Evolutionary conservation across 2,113 vertebrate species (phyloP), one percentile per base, ranked within the genome.

Genomic region (Zapornia atra): DNA sequence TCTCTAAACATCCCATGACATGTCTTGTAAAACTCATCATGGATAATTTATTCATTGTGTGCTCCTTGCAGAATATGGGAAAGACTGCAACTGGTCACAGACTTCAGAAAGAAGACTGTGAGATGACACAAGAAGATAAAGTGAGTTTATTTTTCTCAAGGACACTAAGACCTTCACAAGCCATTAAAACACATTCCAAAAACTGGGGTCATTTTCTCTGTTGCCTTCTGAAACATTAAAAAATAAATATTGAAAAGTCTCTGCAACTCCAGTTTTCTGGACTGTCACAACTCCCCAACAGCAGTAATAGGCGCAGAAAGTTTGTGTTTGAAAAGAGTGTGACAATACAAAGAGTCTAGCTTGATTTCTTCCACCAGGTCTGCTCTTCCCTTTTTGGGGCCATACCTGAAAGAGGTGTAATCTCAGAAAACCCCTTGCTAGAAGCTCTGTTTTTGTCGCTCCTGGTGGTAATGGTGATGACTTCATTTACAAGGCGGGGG

Each of bases 121-220:
- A 83, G 71, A 96, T 77, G 78, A 90, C 73, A 92, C 31, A 81
- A 81, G n/a, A 86, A 83, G 92, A 96, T 79, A 94, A 94, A 92
- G 86, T 8, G 14, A 88, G 28, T 56, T 90, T 76, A 40, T 65
- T 86, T 88, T 90, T 92, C 89, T 95, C 65, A 94, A 90, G 86
- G 83, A 86, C 63, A 71, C 12, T 0, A 4, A 93, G 69, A 91
- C 83, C 80, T 94, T 87, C 70, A 94, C 31, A 82, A 48, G 22
- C 19, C 57, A 92, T 72, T 86, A 88, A 79, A 94, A 44, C 26
- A 84, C 40, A 82, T 88, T 88, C 70, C 86, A 91, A 80, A 53
- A 94, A 48, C 53, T 13, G 11, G 40, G 34, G 31, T 65, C 1
- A 72, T 89, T 91, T 91, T 89, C 61, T 65, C 40, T 42, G 31